Percentiles rank a stretch among this genome's conserved stretches.
These are phyloP conservation scores for Alviniconcha marisindica DNA, from an alignment of 1,140 invertebrate genomes.

Conservation along the genomic window DNA sequence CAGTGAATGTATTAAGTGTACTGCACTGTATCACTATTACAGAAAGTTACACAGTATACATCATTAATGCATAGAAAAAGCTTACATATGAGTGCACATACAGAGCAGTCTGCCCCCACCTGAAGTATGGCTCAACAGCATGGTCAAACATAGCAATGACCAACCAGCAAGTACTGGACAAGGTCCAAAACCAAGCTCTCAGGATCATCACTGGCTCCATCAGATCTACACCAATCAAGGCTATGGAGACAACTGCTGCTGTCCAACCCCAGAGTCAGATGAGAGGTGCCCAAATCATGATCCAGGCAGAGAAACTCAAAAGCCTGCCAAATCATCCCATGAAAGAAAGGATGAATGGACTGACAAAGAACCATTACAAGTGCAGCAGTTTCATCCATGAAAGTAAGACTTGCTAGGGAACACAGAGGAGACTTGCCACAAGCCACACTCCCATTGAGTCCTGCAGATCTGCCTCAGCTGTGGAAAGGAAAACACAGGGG, in stretches of 20 bases:
- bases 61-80: no score
- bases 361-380: background rate
- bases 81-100: no score
- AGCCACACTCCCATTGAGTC: background rate
- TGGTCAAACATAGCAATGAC: constrained; percentile 37
- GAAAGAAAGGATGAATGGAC: background rate
- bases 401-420: background rate
- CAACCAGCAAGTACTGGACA: constrained; percentile 35
- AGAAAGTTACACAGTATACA: no score
- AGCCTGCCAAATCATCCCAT: constrained; percentile 12
- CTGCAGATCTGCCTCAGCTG: background rate
- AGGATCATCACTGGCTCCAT: constrained; percentile 23
- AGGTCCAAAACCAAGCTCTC: constrained; percentile 45
- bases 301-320: background rate
- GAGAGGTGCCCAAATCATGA: constrained; percentile 4
- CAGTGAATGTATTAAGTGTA: no score
- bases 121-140: constrained; percentile 44
- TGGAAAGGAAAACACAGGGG: no score
- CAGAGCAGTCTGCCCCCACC: constrained; percentile 37
- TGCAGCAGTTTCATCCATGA: constrained; percentile 20
- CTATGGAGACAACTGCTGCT: constrained; percentile 24
- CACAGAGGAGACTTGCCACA: background rate
- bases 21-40: no score
- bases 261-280: background rate
- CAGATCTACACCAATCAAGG: constrained; percentile 36